Base-by-base conservation (phyloP, 1,140 invertebrate genomes). In the Psilanteris sp. region DNA sequence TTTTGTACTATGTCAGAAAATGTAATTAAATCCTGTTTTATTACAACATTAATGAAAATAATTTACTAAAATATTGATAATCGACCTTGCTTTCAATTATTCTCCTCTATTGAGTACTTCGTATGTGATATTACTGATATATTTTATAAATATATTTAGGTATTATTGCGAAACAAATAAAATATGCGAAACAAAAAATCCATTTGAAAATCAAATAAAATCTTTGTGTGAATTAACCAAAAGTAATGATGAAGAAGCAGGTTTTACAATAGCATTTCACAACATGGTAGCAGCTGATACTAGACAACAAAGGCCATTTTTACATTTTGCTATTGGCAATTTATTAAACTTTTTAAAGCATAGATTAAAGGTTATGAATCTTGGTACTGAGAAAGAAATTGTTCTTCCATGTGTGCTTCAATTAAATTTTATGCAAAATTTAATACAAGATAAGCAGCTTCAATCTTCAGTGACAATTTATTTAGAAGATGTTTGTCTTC, bases 211-310 rank as follows among this genome's bases (percentile, higher is more conserved):
- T 6, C 57, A 85, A 27, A 8, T 87, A 11, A 52, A 46, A 15
- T 77, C 34, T 48, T 76, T 87, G 20, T 71, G 55, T 31, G n/a
- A 10, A 15, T 8, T 57, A 93, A 93, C 36, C 0, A 59, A 11
- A 59, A 50, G 16, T 3, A 68, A 68, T 4, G 36, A 68, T 7
- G 64, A 68, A 31, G 43, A 68, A 50, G 94, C 93, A n/a, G 95
- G 94, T 13, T 88, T 94, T 1, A 92, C 93, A 3, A 92, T 95
- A 18, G 91, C 95, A 85, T 90, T 95, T 61, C 91, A 94, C 52
- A 91, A 90, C 77, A 90, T 95, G 9, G 90, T 94, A 0, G 90
- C 91, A 18, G 92, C 89, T 75, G 93, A 95, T 79, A 86, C 88
- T 54, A 89, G 90, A 61, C 80, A 76, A 3, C 83, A 87, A 20